Evolutionary conservation across 2,797 vertebrate species (phyloP).

Genomic region (Natrix natrix): DNA sequence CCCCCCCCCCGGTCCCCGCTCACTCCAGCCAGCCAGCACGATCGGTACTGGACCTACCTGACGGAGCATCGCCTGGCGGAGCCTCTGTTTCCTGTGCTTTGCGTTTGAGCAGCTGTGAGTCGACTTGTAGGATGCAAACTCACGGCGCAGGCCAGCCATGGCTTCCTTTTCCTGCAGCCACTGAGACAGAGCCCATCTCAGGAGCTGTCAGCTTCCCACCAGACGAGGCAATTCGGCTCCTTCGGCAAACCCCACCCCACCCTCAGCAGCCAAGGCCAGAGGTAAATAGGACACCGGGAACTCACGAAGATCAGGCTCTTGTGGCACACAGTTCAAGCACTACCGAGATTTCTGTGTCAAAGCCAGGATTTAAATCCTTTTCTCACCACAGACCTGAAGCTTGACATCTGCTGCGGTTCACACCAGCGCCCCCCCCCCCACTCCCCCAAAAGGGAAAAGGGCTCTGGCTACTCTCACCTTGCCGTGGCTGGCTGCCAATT

Average conservation of each 20-base stretch:
- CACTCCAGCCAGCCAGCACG: background rate
- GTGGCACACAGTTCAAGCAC: background rate
- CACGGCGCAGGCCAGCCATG: slow-evolving; percentile 64
- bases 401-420: background rate
- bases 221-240: background rate
- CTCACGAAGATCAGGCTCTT: background rate
- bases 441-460: background rate
- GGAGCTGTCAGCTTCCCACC: background rate
- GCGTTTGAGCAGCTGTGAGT: slow-evolving; percentile 64
- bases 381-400: background rate
- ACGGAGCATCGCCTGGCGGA: slow-evolving; percentile 64
- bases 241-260: background rate
- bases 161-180: slow-evolving; percentile 65
- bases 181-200: slow-evolving; percentile 42
- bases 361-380: background rate
- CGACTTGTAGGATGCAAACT: slow-evolving; percentile 71
- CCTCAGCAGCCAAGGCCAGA: background rate
- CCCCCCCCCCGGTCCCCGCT: no score
- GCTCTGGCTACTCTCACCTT: slow-evolving; percentile 47
- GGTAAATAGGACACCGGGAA: background rate
- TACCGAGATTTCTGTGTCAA: background rate
- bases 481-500: slow-evolving; percentile 49
- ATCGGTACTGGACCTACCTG: slow-evolving; percentile 53
- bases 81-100: slow-evolving; percentile 57
- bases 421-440: background rate